Evolutionary conservation across 2,888 invertebrate genomes (phyloP).

Genomic region (Mythimna loreyi): DNA sequence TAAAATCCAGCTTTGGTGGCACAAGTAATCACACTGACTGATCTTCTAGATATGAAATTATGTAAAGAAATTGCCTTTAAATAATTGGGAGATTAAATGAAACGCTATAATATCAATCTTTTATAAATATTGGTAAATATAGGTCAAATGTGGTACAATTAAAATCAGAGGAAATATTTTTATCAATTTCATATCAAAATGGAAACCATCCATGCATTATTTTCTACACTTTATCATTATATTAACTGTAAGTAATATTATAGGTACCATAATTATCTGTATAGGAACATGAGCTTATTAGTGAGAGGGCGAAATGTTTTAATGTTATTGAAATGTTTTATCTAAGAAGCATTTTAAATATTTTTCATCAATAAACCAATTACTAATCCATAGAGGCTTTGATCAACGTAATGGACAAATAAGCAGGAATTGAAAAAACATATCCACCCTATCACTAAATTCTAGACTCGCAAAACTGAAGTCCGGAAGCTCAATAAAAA

Average conservation of each 20-base stretch:
- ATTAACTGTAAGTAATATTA: constrained; percentile 78
- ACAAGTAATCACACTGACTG: too few relatives aligned
- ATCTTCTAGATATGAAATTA: too few relatives aligned
- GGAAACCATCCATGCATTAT: constrained; percentile 87
- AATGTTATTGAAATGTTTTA: constrained; percentile 1
- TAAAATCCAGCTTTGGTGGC: too few relatives aligned
- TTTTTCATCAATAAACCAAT: neutral
- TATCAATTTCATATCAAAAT: constrained; percentile 90
- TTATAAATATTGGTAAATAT: constrained; percentile 91
- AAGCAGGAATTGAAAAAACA: neutral
- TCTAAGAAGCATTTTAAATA: neutral
- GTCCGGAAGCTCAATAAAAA: constrained; percentile 69
- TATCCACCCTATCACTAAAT: constrained; percentile 75
- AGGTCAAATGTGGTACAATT: constrained; percentile 90
- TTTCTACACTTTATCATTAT: constrained; percentile 90
- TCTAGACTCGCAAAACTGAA: constrained; percentile 53
- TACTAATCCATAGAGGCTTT: constrained; percentile 2
- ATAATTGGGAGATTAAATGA: constrained; percentile 72
- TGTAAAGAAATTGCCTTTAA: neutral
- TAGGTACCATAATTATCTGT: constrained; percentile 76
- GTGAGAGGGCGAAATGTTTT: constrained; percentile 70
- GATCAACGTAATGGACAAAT: constrained; percentile 4
- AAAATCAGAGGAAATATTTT: constrained; percentile 89
- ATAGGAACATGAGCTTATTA: constrained; percentile 85
- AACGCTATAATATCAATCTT: constrained; percentile 87